Conservation (phyloP, 2,797 vertebrate genomes). For the Triplophysa yarkandensis region DNA sequence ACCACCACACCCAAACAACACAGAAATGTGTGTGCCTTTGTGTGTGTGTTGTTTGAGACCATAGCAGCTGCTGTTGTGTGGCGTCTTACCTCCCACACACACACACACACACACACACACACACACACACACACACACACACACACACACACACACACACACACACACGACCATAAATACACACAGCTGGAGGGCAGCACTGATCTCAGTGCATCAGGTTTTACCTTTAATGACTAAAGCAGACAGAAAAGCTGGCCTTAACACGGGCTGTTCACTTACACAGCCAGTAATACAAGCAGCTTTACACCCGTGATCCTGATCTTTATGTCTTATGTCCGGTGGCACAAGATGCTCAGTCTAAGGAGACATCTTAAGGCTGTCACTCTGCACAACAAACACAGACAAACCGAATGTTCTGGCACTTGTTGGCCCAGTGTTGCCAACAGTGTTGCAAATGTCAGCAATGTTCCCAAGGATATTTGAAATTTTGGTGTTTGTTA, state of each 20-base stretch:
- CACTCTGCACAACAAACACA: neutral
- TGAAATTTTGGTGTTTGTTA: neutral
- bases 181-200: slow-evolving; percentile 42
- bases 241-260: slow-evolving; percentile 75
- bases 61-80: slow-evolving; percentile 58
- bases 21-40: slow-evolving; percentile 38
- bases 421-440: neutral
- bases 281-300: slow-evolving; percentile 63
- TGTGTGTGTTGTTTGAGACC: slow-evolving; percentile 26
- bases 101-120: slow-evolving; percentile 26
- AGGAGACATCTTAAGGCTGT: slow-evolving; percentile 2
- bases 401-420: neutral
- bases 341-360: slow-evolving; percentile 27
- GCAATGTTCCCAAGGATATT: neutral
- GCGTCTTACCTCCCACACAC: slow-evolving; percentile 32
- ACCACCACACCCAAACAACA: slow-evolving; percentile 64
- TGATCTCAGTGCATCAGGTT: slow-evolving; percentile 61
- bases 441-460: neutral
- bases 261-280: slow-evolving; percentile 61
- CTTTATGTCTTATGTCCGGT: slow-evolving; percentile 65
- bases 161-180: slow-evolving; percentile 7
- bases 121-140: slow-evolving; percentile 28
- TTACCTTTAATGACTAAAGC: slow-evolving; percentile 80
- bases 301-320: slow-evolving; percentile 67
- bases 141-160: slow-evolving; percentile 30